These are phyloP conservation scores for Myotis yumanensis DNA, from an alignment of 2,113 vertebrate species.

Conservation along the genomic window DNA sequence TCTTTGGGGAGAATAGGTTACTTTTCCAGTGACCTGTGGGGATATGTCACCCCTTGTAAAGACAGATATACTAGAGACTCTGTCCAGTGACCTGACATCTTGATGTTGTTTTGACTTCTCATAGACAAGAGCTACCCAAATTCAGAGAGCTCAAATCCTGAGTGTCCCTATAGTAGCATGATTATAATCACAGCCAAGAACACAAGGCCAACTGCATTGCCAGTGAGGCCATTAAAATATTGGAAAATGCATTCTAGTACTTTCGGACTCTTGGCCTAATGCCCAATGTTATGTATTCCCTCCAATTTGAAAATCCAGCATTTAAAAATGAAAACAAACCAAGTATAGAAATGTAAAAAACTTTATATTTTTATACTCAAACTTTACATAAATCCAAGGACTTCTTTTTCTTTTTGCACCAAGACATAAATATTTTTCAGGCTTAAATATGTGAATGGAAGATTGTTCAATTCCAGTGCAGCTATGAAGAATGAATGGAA, in stretches of 20 bases:
- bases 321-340: conserved; percentile 40
- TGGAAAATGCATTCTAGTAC: conserved; percentile 16
- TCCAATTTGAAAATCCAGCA: conserved; percentile 17
- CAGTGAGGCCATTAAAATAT: conserved; percentile 44
- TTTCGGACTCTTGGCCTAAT: conserved; percentile 6
- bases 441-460: neutral
- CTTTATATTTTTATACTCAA: neutral
- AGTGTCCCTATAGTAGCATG: neutral
- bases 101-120: neutral
- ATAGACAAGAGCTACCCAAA: neutral
- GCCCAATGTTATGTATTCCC: neutral
- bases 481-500: neutral
- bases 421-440: conserved; percentile 10
- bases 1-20: neutral
- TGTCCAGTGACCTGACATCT: neutral
- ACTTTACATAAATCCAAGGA: conserved; percentile 30
- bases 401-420: conserved; percentile 9
- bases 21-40: neutral
- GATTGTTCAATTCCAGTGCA: neutral
- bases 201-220: neutral
- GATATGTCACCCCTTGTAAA: neutral
- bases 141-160: neutral
- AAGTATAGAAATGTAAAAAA: neutral
- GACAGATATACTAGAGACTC: neutral
- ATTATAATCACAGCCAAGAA: neutral